Base-by-base conservation (phyloP, 2,888 invertebrate genomes). In the Coelinius sp. region DNA sequence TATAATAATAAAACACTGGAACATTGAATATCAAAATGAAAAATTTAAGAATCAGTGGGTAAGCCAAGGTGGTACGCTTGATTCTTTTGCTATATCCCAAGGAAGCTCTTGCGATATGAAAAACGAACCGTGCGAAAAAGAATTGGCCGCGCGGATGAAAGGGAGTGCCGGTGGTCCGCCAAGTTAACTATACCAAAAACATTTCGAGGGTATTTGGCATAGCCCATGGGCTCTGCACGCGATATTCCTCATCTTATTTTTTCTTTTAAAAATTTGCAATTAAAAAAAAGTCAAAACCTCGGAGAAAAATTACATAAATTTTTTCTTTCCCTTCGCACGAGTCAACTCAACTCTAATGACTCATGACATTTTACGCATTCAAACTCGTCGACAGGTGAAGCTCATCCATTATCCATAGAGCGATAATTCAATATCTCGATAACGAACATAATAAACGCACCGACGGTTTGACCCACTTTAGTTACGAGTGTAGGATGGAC, bases 101-200 rank as follows among this genome's bases (percentile, higher is more conserved):
- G 59, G 59, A 59, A 59, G 59, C 31, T 59, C 31, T 59, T 1
- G 27, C 27, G 14, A 59, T 59, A 59, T 59, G 59, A 63, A 63
- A 63, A 63, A 63, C 38, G 25, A 70, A 76, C 75, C 75, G 75
- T 74, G 76, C 74, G 75, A 74, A 76, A 75, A 72, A 74, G 65
- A 74, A 73, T 63, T 63, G 63, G 63, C 41, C 24, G 20, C 71
- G 74, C 68, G 71, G 63, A 76, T 78, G 77, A 80, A 78, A 73
- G 76, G 73, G 76, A 76, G 74, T 74, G 70, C 76, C 78, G 81
- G 79, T 81, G 80, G 79, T 81, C 41, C 22, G n/a, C 41, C 56
- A 10, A 41, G 41, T 41, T 63, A 41, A 41, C 24, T 41, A 41
- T 41, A 14, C 53, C 25, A 31, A 31, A 35, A 22, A 31, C 3